phyloP scores from a whole-genome alignment of 2,113 vertebrate genomes.

The Bos indicus region DNA sequence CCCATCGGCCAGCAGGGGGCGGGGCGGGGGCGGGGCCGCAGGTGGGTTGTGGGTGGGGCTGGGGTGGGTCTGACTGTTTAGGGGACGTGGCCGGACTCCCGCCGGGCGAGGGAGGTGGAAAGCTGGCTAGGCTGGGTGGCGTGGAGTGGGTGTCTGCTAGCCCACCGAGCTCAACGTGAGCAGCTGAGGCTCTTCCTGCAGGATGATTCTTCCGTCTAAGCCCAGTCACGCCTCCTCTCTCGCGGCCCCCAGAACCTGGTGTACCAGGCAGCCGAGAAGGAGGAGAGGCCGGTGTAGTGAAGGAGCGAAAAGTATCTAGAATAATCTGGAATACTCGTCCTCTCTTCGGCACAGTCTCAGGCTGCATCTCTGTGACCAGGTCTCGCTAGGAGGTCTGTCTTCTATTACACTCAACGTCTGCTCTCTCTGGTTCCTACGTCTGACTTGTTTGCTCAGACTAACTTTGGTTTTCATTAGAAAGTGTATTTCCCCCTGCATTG shows the following conservation, averaged over 20 bases:
- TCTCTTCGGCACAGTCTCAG: background rate
- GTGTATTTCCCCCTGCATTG: background rate
- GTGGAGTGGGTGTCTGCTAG: accelerated
- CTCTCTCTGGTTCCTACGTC: background rate
- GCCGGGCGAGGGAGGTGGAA: accelerated
- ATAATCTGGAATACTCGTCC: background rate
- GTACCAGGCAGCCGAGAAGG: background rate
- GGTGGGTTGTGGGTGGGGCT: background rate
- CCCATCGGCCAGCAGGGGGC: accelerated
- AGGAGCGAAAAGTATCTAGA: background rate
- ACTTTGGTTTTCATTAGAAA: background rate
- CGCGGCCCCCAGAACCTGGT: background rate
- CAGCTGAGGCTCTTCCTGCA: background rate
- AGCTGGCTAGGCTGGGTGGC: background rate
- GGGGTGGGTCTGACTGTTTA: background rate
- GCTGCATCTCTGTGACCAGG: background rate
- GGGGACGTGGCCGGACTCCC: accelerated
- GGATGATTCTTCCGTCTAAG: background rate
- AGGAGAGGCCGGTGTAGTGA: background rate
- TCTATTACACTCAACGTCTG: background rate
- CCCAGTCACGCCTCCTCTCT: background rate
- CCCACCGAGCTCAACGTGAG: background rate
- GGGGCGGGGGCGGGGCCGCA: accelerated
- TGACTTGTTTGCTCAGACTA: background rate
- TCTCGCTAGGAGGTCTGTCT: background rate